Conservation (phyloP, 1,140 invertebrate species). For the Caenorhabditis briggsae region DNA sequence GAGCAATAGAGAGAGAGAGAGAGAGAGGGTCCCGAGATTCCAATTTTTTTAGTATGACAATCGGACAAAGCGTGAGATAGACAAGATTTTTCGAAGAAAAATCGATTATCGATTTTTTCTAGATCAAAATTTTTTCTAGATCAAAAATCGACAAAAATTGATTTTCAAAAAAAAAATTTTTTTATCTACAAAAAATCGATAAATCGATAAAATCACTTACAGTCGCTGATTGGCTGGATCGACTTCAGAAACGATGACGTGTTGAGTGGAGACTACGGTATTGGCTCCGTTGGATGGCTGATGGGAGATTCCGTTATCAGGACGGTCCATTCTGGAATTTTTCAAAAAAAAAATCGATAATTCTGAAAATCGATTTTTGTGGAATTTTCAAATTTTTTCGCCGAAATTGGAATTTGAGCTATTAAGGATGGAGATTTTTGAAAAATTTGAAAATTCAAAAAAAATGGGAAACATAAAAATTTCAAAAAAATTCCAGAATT, state of each 20-base stretch:
- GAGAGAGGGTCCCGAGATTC: not conserved
- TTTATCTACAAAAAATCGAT: not conserved
- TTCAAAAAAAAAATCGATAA: not conserved
- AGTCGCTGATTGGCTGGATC: slow-evolving; percentile 56
- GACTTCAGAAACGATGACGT: slow-evolving; percentile 43
- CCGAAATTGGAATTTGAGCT: not conserved
- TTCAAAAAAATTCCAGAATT: too few species aligned
- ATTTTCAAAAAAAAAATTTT: not conserved
- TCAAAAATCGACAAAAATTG: too few species aligned
- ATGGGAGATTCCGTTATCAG: not conserved
- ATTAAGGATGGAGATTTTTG: too few species aligned
- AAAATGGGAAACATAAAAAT: too few species aligned
- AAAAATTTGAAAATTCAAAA: not conserved
- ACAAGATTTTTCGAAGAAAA: too few species aligned
- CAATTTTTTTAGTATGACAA: not conserved
- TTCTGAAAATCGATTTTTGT: not conserved
- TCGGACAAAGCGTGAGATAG: slow-evolving; percentile 43
- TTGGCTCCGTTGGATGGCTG: not conserved
- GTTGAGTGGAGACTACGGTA: slow-evolving; percentile 47
- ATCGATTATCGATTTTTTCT: too few species aligned
- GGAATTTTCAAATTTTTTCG: too few species aligned
- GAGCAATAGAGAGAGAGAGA: not conserved
- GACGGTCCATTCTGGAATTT: slow-evolving; percentile 60
- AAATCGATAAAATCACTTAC: slow-evolving; percentile 35
- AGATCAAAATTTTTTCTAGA: too few species aligned